Evolutionary conservation across 2,113 vertebrate species (phyloP), one percentile per base, ranked within the genome.

Genomic region (Mellivora capensis): DNA sequence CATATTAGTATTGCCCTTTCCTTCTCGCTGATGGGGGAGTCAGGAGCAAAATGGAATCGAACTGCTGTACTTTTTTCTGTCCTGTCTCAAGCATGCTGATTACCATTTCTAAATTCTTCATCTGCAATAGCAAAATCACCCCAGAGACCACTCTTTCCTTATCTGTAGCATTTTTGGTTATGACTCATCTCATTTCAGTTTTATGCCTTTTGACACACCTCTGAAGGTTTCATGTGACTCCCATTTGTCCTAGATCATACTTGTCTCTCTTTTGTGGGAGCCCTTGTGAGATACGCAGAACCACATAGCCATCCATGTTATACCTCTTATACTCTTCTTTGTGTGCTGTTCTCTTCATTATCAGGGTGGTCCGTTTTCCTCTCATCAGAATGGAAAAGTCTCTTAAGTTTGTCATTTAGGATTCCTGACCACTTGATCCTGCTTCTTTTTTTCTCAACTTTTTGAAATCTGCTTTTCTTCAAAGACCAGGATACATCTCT

Each of bases 391-490:
- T 74, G 7, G 37, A 31, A 27, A 61, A 17, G 3, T 21, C 52
- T 85, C 14, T 9, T 37, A 62, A 47, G 13, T 15, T 90, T 69
- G 5, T 67, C 52, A 59, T 49, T 64, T 47, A 82, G 54, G 74
- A 18, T 94, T 74, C 94, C 62, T 93, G 59, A 92, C 64, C 3
- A 1, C 12, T 95, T 74, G 42, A 93, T 87, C 14, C 23, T 57
- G 61, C 27, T 94, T 94, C 29, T 52, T 96, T 93, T 69, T 80
- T 31, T 61, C 27, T 31, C 72, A 79, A 83, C 39, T 80, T 82
- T 84, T 61, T 49, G 79, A 91, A 89, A 57, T 52, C 18, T 96
- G 37, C 39, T 69, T 80, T 89, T 91, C 67, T 94, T 96, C 37
- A 83, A 97, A 90, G 87, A 59, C 25, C 25, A 67, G 44, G 52